Evolutionary conservation across 2,888 invertebrate species (phyloP).

Genomic region (Andrena marginata): DNA sequence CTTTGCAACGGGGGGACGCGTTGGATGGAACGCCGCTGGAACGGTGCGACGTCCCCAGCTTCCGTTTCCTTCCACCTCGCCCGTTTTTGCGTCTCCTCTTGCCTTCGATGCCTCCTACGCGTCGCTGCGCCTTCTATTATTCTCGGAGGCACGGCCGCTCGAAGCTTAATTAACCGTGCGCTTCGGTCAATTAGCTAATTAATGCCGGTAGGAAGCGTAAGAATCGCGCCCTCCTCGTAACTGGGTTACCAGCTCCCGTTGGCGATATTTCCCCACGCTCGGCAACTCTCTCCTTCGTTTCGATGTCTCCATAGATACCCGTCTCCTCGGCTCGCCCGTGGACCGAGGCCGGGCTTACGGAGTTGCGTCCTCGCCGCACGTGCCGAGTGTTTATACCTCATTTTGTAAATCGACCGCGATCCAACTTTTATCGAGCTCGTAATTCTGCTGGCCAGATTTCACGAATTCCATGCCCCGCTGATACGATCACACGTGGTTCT

Average conservation of each 20-base stretch:
- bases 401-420: constrained; percentile 29
- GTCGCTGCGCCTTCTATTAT: constrained; percentile 56
- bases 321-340: background rate
- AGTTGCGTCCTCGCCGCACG: background rate
- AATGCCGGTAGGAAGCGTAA: constrained; percentile 64
- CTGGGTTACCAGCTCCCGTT: constrained; percentile 56
- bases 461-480: background rate
- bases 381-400: constrained; percentile 7
- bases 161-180: constrained; percentile 69
- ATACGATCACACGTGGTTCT: background rate
- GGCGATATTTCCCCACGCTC: constrained; percentile 15
- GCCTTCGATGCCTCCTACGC: constrained; percentile 42
- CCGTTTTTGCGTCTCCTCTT: constrained; percentile 38
- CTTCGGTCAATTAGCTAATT: constrained; percentile 77
- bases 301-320: background rate
- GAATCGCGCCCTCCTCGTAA: constrained; percentile 51
- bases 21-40: background rate
- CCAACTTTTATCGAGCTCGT: constrained; percentile 1
- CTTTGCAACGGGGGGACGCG: background rate
- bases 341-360: background rate
- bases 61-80: constrained; percentile 6
- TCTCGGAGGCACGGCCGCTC: constrained; percentile 52
- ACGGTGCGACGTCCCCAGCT: constrained; percentile 11
- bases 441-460: constrained; percentile 14
- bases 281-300: constrained; percentile 2